phyloP scores from a whole-genome alignment of 35 echinoderm and acorn worm genomes.

The Amphiura filiformis region DNA sequence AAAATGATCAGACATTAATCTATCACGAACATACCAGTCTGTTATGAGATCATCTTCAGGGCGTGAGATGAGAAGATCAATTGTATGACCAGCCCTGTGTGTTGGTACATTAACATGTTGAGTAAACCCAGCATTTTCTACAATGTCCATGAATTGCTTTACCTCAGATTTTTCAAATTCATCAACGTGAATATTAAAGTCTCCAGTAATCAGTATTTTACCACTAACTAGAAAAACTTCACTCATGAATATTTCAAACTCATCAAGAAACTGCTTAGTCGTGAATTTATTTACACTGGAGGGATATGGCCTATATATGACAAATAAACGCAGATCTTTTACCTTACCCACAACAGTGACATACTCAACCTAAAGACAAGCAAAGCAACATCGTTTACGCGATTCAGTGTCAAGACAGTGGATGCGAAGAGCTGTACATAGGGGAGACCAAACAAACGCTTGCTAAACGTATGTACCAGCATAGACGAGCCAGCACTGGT shows the following conservation, averaged over 20 bases:
- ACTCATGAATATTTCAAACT: conserved; percentile 17
- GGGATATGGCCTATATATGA: conserved; percentile 3
- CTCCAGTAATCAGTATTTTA: neutral
- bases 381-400: too few relatives aligned
- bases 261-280: conserved; percentile 12
- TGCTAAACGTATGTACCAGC: too few relatives aligned
- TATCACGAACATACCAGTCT: neutral
- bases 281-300: conserved; percentile 5
- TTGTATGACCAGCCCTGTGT: conserved; percentile 21
- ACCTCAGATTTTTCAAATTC: conserved; percentile 22
- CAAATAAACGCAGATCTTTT: conserved; percentile 16
- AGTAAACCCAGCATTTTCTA: neutral
- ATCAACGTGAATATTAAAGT: conserved; percentile 25
- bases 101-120: conserved; percentile 4
- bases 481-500: too few relatives aligned
- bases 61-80: neutral
- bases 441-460: too few relatives aligned
- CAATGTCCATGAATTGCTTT: neutral
- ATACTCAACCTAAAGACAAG: too few relatives aligned
- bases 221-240: neutral
- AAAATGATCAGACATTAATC: conserved; percentile 20
- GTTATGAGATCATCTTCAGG: conserved; percentile 10
- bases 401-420: too few relatives aligned
- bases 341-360: neutral
- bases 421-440: too few relatives aligned